These are phyloP conservation scores for Hermaeophaga mercurialis DNA, from an alignment of 2,888 invertebrate species.

Conservation along the genomic window DNA sequence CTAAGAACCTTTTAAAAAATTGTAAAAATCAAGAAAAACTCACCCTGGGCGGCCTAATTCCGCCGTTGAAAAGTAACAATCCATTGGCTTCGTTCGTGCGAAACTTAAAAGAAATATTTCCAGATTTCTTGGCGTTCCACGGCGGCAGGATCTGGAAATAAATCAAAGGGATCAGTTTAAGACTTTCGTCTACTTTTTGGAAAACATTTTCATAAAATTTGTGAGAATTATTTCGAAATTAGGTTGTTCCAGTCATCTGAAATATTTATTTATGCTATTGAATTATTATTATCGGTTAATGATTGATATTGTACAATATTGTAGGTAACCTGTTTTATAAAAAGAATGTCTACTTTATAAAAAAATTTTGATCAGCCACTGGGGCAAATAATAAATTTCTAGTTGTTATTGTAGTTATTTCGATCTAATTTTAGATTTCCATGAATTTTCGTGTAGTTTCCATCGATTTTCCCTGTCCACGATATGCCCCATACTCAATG, in stretches of 20 bases:
- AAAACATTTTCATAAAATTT: not conserved
- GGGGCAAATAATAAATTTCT: conserved; percentile 15
- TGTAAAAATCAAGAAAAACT: conserved; percentile 54
- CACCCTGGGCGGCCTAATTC: conserved; percentile 76
- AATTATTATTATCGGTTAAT: no score
- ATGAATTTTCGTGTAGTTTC: conserved; percentile 26
- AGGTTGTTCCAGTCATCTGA: no score
- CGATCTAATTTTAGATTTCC: conserved; percentile 32
- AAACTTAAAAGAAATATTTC: conserved; percentile 92
- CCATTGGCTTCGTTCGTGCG: conserved; percentile 95
- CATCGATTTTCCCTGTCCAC: conserved; percentile 22
- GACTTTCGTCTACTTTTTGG: conserved; percentile 2
- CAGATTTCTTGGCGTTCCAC: conserved; percentile 89
- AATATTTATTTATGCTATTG: no score
- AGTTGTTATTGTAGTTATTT: conserved; percentile 22
- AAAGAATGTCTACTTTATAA: no score
- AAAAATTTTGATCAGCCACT: conserved; percentile 1
- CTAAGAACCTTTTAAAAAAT: conserved; percentile 11
- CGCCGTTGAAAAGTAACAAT: conserved; percentile 89
- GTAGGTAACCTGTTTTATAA: no score
- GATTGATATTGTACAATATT: no score
- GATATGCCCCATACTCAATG: not conserved
- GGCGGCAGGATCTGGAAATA: conserved; percentile 78
- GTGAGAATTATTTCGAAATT: no score
- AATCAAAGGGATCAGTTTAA: conserved; percentile 17